Evolutionary conservation across 2,888 invertebrate species (phyloP).

Genomic region (Deilephila elpenor): DNA sequence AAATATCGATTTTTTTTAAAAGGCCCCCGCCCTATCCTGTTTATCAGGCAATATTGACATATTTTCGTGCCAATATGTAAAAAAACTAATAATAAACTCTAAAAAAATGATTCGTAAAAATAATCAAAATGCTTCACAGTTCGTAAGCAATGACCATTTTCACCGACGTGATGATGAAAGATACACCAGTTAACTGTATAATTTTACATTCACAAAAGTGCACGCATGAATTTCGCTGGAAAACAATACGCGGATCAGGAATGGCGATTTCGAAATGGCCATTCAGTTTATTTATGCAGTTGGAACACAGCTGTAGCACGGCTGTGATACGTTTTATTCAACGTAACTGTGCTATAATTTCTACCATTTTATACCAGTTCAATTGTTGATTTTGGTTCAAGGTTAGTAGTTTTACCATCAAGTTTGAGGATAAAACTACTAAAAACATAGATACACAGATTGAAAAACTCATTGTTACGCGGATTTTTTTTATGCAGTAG

Average conservation of each 20-base stretch:
- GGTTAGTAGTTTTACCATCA: too few species aligned
- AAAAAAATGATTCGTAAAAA: too few species aligned
- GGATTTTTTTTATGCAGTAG: background rate
- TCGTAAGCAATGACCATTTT: too few species aligned
- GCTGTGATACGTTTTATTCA: conserved; percentile 4
- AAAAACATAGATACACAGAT: too few species aligned
- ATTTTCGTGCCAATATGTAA: too few species aligned
- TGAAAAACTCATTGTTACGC: background rate
- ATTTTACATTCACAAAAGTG: conserved; percentile 2
- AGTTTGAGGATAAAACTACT: background rate
- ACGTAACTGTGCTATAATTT: background rate
- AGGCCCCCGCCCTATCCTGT: too few species aligned
- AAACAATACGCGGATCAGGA: background rate
- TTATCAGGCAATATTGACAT: too few species aligned
- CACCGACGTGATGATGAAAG: background rate
- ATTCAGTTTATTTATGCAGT: conserved; percentile 21
- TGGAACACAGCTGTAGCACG: conserved; percentile 8
- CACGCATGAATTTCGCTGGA: conserved; percentile 7
- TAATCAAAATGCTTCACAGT: too few species aligned
- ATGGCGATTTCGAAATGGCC: background rate
- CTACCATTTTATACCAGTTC: background rate
- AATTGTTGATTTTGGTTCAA: conserved; percentile 13
- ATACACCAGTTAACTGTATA: background rate
- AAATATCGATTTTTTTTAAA: too few species aligned
- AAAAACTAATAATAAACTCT: too few species aligned